Evolutionary conservation across 2,113 vertebrate species (phyloP), one percentile per base, ranked within the genome.

Genomic region (Corythornis vintsioides): DNA sequence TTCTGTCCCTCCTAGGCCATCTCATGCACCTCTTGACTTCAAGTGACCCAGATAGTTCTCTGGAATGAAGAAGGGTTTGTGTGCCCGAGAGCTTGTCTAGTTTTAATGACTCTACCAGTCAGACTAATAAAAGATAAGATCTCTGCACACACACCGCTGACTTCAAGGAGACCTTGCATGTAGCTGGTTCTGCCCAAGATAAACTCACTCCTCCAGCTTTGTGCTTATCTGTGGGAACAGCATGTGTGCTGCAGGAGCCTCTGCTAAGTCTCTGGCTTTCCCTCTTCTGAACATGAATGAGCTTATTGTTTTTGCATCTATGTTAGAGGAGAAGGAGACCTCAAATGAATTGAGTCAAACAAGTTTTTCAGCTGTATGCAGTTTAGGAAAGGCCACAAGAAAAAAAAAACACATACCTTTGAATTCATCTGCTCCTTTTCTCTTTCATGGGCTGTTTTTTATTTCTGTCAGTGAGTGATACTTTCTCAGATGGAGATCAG

Each of bases 331-430:
- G 83, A 91, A 91, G 90, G 72, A 94, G 92, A 75, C 55, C 66
- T 47, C 55, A 26, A 74, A 86, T 87, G 94, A 74, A 94, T 93
- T 94, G 94, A 94, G 96, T 95, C 90, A 92, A 75, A 92, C 88
- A 57, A 89, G 97, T 94, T 92, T 82, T 96, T 86, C 94, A 95
- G 94, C 94, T 93, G 84, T 17, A 10, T 47, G 92, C 64, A 64
- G 79, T 92, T 97, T 94, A 91, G 84, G 69, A 87, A 89, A 94
- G 80, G 96, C 97, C 97, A 97, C 96, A 97, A 97, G 93, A 96
- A 97, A 95, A 95, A 94, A 97, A 96, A 96, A 35, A 35, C 97
- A 89, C 95, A 91, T 28, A 63, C 50, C 95, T 97, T 97, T 97
- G 95, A 93, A 97, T 86, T 95, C 83, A 61, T 88, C 92, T 96